Evolutionary conservation across 2,888 invertebrate genomes (phyloP).

Genomic region (Dusona sp.): DNA sequence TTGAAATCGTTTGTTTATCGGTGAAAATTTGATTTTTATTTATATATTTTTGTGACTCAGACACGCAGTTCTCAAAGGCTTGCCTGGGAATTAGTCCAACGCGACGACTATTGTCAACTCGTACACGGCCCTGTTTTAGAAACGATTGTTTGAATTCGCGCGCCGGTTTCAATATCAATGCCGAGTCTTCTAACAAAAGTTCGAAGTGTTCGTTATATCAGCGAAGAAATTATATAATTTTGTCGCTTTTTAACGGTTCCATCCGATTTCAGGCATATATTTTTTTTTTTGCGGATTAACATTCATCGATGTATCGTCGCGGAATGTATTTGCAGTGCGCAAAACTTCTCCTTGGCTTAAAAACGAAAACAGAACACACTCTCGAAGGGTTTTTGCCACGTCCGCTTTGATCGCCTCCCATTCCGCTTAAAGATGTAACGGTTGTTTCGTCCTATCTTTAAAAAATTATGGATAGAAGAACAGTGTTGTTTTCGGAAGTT

Average conservation of each 20-base stretch:
- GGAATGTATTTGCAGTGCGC: not conserved
- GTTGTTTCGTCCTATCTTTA: not conserved
- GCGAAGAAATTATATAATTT: not conserved
- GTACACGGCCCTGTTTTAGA: not conserved
- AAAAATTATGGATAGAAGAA: not conserved
- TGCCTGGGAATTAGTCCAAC: no score
- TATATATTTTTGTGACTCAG: no score
- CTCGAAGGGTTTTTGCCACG: not conserved
- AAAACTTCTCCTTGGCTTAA: not conserved
- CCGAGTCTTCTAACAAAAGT: not conserved
- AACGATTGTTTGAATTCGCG: not conserved
- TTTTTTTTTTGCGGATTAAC: no score
- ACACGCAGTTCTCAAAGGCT: no score
- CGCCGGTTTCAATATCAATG: not conserved
- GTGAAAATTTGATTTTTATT: not conserved
- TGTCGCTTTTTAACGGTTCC: no score
- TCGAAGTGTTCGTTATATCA: not conserved
- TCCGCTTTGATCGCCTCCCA: not conserved
- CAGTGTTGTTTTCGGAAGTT: not conserved
- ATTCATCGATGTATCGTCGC: not conserved
- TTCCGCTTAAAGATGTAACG: not conserved
- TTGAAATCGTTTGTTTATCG: not conserved
- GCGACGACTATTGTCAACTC: no score
- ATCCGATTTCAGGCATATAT: no score
- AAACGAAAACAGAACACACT: not conserved